Evolutionary conservation across 2,888 invertebrate species (phyloP).

Genomic region (Caenorhabditis sp.): DNA sequence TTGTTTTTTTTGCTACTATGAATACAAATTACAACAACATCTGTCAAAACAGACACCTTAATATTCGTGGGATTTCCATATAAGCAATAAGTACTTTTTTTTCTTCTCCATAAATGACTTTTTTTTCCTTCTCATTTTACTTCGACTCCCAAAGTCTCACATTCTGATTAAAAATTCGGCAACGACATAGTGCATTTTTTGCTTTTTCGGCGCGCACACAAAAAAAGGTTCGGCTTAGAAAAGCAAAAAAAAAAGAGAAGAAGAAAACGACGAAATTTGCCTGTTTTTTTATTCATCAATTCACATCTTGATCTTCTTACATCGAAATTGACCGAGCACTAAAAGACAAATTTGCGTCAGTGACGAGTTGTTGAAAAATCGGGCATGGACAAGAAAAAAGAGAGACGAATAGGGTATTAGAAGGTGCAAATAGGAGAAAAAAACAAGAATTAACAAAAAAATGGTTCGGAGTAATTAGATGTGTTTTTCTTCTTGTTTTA

Average conservation of each 20-base stretch:
- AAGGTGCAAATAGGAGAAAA: not conserved
- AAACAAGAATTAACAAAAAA: conserved; percentile 11
- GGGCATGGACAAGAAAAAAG: conserved; percentile 14
- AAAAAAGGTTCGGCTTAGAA: not conserved
- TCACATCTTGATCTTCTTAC: not conserved
- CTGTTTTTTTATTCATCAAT: conserved; percentile 1
- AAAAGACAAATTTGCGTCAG: conserved; percentile 5
- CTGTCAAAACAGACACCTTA: not conserved
- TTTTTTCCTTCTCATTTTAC: not conserved
- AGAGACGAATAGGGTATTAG: conserved; percentile 8
- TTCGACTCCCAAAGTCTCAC: not conserved
- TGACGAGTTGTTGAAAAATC: conserved; percentile 12
- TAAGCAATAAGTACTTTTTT: no score
- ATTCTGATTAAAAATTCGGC: conserved; percentile 37
- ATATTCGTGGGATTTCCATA: no score
- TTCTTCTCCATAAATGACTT: no score
- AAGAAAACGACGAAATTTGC: not conserved
- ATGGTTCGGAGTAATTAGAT: conserved; percentile 7
- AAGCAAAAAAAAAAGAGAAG: not conserved
- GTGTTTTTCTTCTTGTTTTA: no score
- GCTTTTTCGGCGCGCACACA: no score
- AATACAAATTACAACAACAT: conserved; percentile 8
- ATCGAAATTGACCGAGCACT: not conserved
- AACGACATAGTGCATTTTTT: no score
- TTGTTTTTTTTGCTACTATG: not conserved